A percentile compares a stretch with the other conserved stretches of the same genome.
phyloP scores from a whole-genome alignment of 2,113 vertebrate species.

The Callocephalon fimbriatum region DNA sequence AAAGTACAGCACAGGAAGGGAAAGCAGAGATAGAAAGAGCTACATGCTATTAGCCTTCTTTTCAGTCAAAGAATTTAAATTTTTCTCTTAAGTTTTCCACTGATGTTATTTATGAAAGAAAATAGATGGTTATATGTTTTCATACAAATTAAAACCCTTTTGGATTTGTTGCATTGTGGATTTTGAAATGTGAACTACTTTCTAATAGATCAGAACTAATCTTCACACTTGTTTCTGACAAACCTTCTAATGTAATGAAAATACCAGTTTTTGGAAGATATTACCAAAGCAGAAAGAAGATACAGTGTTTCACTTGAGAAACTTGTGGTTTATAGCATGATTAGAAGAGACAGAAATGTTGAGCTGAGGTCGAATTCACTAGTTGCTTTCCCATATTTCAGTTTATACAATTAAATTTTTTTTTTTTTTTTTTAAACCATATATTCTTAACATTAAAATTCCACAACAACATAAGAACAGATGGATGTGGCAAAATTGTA shows the following conservation, averaged over 20 bases:
- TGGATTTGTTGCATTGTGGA: background rate
- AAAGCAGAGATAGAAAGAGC: background rate
- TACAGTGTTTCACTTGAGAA: background rate
- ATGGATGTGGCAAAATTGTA: background rate
- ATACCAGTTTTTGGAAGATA: background rate
- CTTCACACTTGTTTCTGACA: background rate
- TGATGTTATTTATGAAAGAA: background rate
- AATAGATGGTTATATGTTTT: background rate
- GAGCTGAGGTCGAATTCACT: background rate
- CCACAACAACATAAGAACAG: rapidly evolving
- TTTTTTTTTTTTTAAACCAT: background rate
- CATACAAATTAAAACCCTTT: background rate
- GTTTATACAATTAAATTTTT: background rate
- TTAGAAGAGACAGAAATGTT: background rate
- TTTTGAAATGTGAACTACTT: background rate
- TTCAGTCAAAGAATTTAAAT: background rate
- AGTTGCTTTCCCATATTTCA: background rate
- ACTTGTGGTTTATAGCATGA: background rate
- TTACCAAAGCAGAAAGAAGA: background rate
- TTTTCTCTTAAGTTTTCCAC: background rate
- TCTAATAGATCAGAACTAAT: background rate
- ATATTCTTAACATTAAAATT: background rate
- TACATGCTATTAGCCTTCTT: background rate
- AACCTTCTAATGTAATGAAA: background rate
- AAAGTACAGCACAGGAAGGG: background rate